Conservation (phyloP, 2,113 vertebrate genomes). For the Hypanus sabinus region DNA sequence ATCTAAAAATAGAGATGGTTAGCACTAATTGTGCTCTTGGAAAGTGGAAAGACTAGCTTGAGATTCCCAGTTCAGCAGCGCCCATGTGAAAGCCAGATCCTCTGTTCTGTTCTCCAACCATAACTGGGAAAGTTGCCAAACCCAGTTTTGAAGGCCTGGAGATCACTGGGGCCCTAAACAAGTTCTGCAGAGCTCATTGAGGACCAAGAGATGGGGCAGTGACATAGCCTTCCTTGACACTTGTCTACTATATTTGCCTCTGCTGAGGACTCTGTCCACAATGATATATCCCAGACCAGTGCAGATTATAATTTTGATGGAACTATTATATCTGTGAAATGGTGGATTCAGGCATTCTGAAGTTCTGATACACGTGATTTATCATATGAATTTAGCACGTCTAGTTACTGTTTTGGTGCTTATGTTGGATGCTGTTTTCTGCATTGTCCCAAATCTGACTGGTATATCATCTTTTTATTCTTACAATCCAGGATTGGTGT, state of each 20-base stretch:
- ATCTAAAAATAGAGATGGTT: not conserved
- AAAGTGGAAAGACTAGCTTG: not conserved
- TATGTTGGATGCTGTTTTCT: not conserved
- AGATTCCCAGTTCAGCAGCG: not conserved
- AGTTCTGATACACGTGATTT: not conserved
- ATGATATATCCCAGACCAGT: not conserved
- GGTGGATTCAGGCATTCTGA: not conserved
- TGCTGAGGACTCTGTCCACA: not conserved
- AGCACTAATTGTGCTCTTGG: not conserved
- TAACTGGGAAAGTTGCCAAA: no score
- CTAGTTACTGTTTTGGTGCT: not conserved
- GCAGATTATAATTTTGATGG: not conserved
- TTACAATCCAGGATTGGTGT: conserved; percentile 72
- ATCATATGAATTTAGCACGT: not conserved
- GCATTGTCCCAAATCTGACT: not conserved
- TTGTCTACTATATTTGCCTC: no score
- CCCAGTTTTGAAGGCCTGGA: not conserved
- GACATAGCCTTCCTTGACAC: no score
- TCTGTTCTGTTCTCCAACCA: not conserved
- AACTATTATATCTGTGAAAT: not conserved
- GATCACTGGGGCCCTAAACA: not conserved
- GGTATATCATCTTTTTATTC: not conserved
- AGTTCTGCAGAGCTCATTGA: not conserved
- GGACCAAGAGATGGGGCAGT: not conserved
- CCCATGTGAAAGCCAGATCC: not conserved